Conservation (phyloP, 1,140 invertebrate species). For the Solen grandis region DNA sequence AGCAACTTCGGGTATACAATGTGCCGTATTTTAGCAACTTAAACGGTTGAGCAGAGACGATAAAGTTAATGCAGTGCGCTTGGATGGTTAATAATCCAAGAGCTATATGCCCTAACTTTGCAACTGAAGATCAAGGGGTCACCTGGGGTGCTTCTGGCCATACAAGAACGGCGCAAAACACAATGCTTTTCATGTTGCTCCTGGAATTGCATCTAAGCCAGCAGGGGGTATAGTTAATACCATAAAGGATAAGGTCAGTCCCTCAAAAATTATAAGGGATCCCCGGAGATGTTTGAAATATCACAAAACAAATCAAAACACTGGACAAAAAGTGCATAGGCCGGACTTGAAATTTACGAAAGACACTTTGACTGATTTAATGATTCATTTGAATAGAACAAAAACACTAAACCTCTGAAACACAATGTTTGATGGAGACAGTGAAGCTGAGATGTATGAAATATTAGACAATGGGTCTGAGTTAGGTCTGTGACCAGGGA, state of each 20-base stretch:
- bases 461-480: not conserved
- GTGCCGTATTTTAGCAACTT: constrained; percentile 21
- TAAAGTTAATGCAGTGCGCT: constrained; percentile 9
- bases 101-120: constrained; percentile 51
- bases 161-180: constrained; percentile 20
- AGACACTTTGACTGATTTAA: constrained; percentile 51
- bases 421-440: not conserved
- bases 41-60: constrained; percentile 43
- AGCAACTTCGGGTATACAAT: constrained; percentile 31
- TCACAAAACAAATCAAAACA: constrained; percentile 39
- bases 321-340: constrained; percentile 44
- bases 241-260: not conserved
- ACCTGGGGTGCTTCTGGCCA: constrained; percentile 32
- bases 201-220: constrained; percentile 41
- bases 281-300: constrained; percentile 30
- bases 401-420: constrained; percentile 3
- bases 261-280: constrained; percentile 25
- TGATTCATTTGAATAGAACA: constrained; percentile 54
- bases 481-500: too few species aligned
- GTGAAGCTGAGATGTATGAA: not conserved
- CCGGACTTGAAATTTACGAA: constrained; percentile 33
- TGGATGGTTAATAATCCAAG: constrained; percentile 20
- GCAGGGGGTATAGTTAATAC: constrained; percentile 20
- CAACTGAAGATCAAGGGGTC: constrained; percentile 54
- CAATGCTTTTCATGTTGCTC: constrained; percentile 36